Percentiles rank a stretch among this genome's conserved stretches.
phyloP scores from a whole-genome alignment of 2,113 vertebrate species.

The Heterocephalus glaber region DNA sequence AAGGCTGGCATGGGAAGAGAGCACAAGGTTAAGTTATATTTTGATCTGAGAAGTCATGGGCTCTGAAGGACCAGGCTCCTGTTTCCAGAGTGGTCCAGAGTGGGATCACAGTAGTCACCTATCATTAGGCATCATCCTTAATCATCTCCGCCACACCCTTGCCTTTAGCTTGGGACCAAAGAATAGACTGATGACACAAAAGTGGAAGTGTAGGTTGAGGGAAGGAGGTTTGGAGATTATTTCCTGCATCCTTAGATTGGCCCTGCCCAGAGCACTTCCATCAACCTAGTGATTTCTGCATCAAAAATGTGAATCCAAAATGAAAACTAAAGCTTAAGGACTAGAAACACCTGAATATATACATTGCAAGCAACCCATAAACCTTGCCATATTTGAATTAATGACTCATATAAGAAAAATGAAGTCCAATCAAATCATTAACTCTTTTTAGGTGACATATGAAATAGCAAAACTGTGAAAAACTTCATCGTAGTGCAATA shows the following conservation, averaged over 20 bases:
- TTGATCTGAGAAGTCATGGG: background rate
- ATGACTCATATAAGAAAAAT: slow-evolving; percentile 42
- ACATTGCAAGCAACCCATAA: background rate
- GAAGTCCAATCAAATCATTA: slow-evolving; percentile 46
- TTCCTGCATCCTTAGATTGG: background rate
- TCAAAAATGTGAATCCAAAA: slow-evolving; percentile 30
- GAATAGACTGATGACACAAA: background rate
- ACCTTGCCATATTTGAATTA: background rate
- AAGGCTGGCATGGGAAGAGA: background rate
- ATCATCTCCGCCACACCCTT: background rate
- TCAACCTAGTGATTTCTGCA: background rate
- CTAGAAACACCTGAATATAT: slow-evolving; percentile 13
- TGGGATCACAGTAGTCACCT: background rate
- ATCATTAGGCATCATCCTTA: background rate
- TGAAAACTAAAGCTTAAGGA: slow-evolving; percentile 32
- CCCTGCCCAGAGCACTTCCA: background rate
- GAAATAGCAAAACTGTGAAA: slow-evolving; percentile 59
- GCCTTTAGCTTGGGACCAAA: background rate
- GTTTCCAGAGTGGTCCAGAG: background rate
- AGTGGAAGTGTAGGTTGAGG: background rate
- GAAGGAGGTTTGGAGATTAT: background rate
- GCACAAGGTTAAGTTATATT: background rate
- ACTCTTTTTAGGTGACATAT: slow-evolving; percentile 21
- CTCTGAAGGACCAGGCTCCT: background rate
- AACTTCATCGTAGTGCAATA: slow-evolving; percentile 66